Conservation (phyloP, 2,888 invertebrate species). For the Halocaridina rubra region DNA sequence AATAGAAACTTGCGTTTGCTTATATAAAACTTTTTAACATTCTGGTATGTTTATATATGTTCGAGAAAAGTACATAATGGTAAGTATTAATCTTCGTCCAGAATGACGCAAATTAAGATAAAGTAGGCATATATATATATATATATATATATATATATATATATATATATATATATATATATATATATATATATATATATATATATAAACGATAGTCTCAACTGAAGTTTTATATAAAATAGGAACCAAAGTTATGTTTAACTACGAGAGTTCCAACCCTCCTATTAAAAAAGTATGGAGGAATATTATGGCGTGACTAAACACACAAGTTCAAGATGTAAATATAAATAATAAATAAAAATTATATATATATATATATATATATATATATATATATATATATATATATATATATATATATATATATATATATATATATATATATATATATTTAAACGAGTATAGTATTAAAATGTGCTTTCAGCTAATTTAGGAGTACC, state of each 20-base stretch:
- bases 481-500: neutral
- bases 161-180: neutral
- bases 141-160: neutral
- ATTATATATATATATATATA: neutral
- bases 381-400: neutral
- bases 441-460: neutral
- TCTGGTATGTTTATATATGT: too few species aligned
- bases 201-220: neutral
- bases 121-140: neutral
- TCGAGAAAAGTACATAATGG: too few species aligned
- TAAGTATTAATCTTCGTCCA: too few species aligned
- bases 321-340: too few species aligned
- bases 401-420: constrained; percentile 2
- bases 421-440: neutral
- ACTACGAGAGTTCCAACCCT: too few species aligned
- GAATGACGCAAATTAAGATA: too few species aligned
- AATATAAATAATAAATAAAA: neutral
- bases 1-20: too few species aligned
- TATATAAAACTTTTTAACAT: too few species aligned
- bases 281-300: too few species aligned
- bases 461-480: constrained; percentile 41
- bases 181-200: neutral
- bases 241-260: too few species aligned
- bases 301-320: too few species aligned
- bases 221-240: too few species aligned